These are phyloP conservation scores for Entomobrya proxima DNA, from an alignment of 2,888 invertebrate genomes.

Conservation along the genomic window DNA sequence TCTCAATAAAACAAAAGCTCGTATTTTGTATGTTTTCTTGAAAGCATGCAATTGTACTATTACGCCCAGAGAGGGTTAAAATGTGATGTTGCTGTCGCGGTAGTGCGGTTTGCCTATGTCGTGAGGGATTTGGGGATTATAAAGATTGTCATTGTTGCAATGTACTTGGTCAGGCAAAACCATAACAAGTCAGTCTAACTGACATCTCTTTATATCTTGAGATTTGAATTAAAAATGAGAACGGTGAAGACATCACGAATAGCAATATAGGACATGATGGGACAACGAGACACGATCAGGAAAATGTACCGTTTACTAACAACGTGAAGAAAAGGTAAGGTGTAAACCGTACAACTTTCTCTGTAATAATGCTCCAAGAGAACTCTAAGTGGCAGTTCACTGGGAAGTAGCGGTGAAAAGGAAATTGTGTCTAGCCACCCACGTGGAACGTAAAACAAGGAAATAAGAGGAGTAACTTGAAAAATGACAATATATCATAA, in stretches of 20 bases:
- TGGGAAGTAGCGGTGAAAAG: background rate
- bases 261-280: background rate
- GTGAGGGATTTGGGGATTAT: background rate
- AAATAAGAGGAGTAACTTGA: background rate
- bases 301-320: background rate
- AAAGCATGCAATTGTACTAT: background rate
- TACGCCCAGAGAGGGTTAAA: background rate
- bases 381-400: background rate
- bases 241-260: background rate
- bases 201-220: background rate
- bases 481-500: constrained; percentile 23
- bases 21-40: background rate
- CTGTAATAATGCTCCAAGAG: background rate
- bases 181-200: background rate
- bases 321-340: background rate
- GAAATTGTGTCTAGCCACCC: background rate
- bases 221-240: constrained; percentile 27
- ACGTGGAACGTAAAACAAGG: constrained; percentile 18
- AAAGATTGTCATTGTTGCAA: background rate
- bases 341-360: too few relatives aligned
- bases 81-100: background rate
- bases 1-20: too few relatives aligned
- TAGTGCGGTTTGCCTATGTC: background rate
- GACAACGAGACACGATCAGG: background rate
- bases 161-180: background rate